Evolutionary conservation across 2,888 invertebrate genomes (phyloP), one percentile per base, ranked within the genome.

Genomic region (Phoenoteleia sp.): DNA sequence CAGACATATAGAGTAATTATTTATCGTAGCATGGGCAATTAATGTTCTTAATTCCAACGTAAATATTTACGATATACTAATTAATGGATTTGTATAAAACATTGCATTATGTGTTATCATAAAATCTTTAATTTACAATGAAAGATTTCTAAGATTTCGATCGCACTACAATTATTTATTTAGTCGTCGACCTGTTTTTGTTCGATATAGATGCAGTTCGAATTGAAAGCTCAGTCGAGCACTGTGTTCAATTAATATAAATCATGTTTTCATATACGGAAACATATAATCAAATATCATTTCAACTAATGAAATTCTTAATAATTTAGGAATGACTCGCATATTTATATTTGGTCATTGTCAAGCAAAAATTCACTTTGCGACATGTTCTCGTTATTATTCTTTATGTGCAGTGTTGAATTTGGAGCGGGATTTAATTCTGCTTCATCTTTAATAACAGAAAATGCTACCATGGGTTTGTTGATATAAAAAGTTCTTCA

Each of bases 381-480:
- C 66, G 39, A 74, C 45, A 82, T 80, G 76, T 27, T 82, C 56
- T 67, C 21, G 13, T 49, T 74, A 25, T 71, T 90, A 23, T 56
- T 83, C 19, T 79, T 90, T n/a, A 81, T 88, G 66, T 88, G 76
- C 72, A 60, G 56, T 36, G 45, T 87, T 36, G 69, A 86, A 54
- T 86, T 87, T 36, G 85, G 77, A 15, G 36, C 79, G 5, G 87
- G 89, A 21, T 91, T 90, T 86, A 91, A 97, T 92, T 96, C 96
- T 88, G 96, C 96, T 93, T 96, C 97, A 2, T 96, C 97, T 0
- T 94, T 97, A 85, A 95, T 97, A 1, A 96, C 96, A 9, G 95
- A 96, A 13, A 97, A 97, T 92, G 96, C 96, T 5, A 96, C 97
- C 0, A 95, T 97, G 91, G 97, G 97, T 97, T 94, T 94, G 94